phyloP scores from a whole-genome alignment of 2,113 vertebrate species.

The Macroglossus sobrinus region DNA sequence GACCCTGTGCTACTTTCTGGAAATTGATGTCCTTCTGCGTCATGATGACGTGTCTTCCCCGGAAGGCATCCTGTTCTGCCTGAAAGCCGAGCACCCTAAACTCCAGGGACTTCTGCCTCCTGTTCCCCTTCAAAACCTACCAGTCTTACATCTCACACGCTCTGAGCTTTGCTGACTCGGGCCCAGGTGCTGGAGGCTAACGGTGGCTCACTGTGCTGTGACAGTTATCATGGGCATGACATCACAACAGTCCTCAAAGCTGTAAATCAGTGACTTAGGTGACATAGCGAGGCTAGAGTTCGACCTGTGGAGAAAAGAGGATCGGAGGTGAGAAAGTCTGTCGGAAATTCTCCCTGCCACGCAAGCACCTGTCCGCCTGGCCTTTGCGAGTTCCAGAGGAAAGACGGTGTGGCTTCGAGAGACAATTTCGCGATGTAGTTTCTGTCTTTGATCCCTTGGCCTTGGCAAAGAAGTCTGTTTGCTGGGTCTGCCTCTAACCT shows the following conservation, averaged over 20 bases:
- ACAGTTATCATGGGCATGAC: no score
- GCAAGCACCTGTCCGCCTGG: slow-evolving; percentile 32
- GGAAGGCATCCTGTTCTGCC: neutral
- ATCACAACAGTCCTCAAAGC: neutral
- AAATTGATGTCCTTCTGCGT: neutral
- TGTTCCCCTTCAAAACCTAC: neutral
- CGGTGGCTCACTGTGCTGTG: neutral
- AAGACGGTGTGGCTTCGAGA: neutral
- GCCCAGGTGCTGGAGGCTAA: neutral
- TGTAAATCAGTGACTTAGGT: neutral
- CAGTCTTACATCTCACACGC: neutral
- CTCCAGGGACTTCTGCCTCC: neutral
- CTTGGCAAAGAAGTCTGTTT: slow-evolving; percentile 44
- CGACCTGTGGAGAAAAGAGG: neutral
- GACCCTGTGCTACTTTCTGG: neutral
- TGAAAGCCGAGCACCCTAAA: neutral
- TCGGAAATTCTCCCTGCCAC: neutral
- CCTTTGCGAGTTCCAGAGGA: neutral
- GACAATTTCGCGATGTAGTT: slow-evolving; percentile 28
- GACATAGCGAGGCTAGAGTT: neutral
- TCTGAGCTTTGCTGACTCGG: neutral
- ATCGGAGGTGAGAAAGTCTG: neutral
- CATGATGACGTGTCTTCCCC: neutral
- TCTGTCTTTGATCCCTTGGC: slow-evolving; percentile 36
- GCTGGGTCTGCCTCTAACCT: neutral